phyloP scores from a whole-genome alignment of 2,113 vertebrate species.

The Ptyas mucosa region DNA sequence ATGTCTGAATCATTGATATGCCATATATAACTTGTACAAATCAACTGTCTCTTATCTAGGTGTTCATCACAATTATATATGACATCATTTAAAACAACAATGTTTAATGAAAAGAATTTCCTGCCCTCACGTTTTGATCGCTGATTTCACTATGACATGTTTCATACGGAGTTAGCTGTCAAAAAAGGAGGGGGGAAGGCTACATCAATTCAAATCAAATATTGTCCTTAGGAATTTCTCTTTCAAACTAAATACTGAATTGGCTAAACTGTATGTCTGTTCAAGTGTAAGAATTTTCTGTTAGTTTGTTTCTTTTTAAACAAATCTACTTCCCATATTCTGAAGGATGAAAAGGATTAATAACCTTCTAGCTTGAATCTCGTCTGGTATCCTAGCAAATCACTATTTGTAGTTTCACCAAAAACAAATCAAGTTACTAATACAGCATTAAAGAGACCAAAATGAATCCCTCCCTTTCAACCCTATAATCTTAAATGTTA shows the following conservation, averaged over 20 bases:
- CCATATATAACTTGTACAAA: not conserved
- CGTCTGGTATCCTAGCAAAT: conserved; percentile 38
- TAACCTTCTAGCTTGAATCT: conserved; percentile 32
- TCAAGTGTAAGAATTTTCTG: not conserved
- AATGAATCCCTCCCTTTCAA: conserved; percentile 62
- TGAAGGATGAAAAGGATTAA: conserved; percentile 32
- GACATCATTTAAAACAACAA: not conserved
- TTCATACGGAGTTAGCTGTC: not conserved
- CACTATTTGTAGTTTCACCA: conserved; percentile 22
- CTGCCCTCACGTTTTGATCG: not conserved
- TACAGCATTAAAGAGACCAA: conserved; percentile 53
- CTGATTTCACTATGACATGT: conserved; percentile 19
- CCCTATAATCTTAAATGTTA: conserved; percentile 58
- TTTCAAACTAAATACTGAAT: not conserved
- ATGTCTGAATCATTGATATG: not conserved
- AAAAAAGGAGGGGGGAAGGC: not conserved
- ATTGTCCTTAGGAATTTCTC: not conserved
- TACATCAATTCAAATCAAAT: conserved; percentile 2
- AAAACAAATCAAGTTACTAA: conserved; percentile 53
- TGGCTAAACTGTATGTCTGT: conserved; percentile 1
- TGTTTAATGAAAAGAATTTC: conserved; percentile 2
- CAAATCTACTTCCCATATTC: conserved; percentile 24
- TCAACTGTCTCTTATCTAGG: not conserved
- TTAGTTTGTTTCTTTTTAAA: not conserved
- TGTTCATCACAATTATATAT: not conserved